Conservation (phyloP, 2,113 vertebrate species). For the Gymnarchus niloticus region DNA sequence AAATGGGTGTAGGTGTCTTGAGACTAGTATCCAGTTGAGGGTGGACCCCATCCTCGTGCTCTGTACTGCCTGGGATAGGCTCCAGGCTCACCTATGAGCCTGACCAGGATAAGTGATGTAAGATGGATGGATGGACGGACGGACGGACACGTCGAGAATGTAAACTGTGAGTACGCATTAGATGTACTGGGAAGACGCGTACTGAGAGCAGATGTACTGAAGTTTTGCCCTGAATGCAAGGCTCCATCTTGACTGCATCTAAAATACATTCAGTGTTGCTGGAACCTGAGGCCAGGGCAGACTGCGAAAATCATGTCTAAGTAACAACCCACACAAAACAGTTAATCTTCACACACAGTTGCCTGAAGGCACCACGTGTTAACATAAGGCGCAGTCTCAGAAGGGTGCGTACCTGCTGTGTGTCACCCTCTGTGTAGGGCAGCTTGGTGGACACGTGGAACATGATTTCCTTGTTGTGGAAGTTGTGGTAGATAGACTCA, state of each 20-base stretch:
- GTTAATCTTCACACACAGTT: neutral
- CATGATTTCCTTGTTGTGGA: slow-evolving; percentile 92
- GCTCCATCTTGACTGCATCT: neutral
- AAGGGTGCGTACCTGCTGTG: slow-evolving; percentile 76
- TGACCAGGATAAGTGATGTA: too few species aligned
- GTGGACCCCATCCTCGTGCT: too few species aligned
- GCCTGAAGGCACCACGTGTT: neutral
- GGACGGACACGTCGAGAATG: too few species aligned
- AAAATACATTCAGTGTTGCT: neutral
- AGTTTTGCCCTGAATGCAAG: neutral
- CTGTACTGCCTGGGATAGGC: too few species aligned
- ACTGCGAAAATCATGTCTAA: neutral
- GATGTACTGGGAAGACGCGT: too few species aligned
- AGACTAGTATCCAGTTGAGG: too few species aligned
- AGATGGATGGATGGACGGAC: too few species aligned
- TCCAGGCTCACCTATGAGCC: too few species aligned
- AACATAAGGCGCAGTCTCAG: neutral
- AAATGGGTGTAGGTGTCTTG: too few species aligned
- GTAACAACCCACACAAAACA: too few species aligned
- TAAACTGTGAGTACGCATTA: too few species aligned
- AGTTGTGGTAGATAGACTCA: slow-evolving; percentile 83
- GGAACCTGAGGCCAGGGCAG: neutral
- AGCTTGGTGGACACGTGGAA: slow-evolving; percentile 94
- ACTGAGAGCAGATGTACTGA: neutral
- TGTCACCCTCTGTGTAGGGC: slow-evolving; percentile 87